Evolutionary conservation across 2,888 invertebrate genomes (phyloP).

Genomic region (Orthosia cruda): DNA sequence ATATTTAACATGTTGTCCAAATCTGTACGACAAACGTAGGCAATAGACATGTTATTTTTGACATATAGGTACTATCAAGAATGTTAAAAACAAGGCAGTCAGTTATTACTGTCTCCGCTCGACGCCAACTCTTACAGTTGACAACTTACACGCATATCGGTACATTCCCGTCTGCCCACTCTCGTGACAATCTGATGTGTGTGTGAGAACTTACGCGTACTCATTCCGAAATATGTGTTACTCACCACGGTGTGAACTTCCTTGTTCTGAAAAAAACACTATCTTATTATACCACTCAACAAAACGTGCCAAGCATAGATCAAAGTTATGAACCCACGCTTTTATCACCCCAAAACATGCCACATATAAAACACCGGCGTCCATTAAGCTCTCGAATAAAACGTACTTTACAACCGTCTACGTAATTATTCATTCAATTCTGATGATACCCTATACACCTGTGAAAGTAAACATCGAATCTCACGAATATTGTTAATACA

Average conservation of each 20-base stretch:
- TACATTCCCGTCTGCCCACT: slow-evolving; percentile 79
- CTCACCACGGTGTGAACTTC: slow-evolving; percentile 81
- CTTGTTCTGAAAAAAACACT: slow-evolving; percentile 62
- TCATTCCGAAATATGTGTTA: slow-evolving; percentile 80
- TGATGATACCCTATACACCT: slow-evolving; percentile 77
- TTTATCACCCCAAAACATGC: slow-evolving; percentile 63
- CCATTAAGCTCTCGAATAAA: slow-evolving; percentile 73
- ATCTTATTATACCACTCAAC: slow-evolving; percentile 64
- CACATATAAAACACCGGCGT: slow-evolving; percentile 68
- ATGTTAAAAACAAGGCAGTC: slow-evolving; percentile 15
- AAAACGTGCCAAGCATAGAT: slow-evolving; percentile 59
- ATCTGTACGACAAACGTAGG: background rate
- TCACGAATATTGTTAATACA: slow-evolving; percentile 81
- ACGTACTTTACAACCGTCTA: slow-evolving; percentile 72
- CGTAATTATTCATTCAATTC: slow-evolving; percentile 78
- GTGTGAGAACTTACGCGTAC: slow-evolving; percentile 86
- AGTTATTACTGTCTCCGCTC: slow-evolving; percentile 36
- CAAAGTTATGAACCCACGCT: slow-evolving; percentile 52
- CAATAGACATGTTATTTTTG: background rate
- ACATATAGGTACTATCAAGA: slow-evolving; percentile 5
- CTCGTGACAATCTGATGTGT: slow-evolving; percentile 84
- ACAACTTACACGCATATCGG: slow-evolving; percentile 65
- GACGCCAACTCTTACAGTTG: slow-evolving; percentile 28
- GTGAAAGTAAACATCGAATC: slow-evolving; percentile 83
- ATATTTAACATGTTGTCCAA: slow-evolving; percentile 26